Base-by-base conservation (phyloP, 2,888 invertebrate genomes). In the Disparrhopalites patrizii region DNA sequence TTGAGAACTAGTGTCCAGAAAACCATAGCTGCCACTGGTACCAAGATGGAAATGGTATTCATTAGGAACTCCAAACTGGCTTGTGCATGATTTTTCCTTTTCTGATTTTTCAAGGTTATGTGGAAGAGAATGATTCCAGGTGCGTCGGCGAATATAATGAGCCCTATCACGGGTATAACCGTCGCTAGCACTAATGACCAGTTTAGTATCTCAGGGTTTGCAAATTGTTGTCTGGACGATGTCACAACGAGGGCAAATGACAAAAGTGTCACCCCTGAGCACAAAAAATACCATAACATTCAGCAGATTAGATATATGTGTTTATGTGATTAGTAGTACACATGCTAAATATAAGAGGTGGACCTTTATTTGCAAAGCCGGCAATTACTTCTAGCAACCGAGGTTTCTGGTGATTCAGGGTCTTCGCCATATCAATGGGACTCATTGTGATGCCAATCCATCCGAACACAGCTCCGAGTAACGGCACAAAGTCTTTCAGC, bases 321-420 rank as follows among this genome's bases (percentile, higher is more conserved):
- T n/a, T n/a, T n/a, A n/a, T n/a, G n/a, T n/a, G n/a, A n/a, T n/a
- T n/a, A n/a, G n/a, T n/a, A n/a, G n/a, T 23, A 23, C 8, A 51
- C 27, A 4, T 23, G n/a, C 51, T 15, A 36, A 36, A 10, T 7
- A 36, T 36, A 36, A 36, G 15, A 36, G 8, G 15, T 7, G 7
- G 20, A 61, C 60, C 50, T 51, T 61, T 61, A 28, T 61, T 61
- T 13, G 50, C 60, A 10, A 61, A 15, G 2, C 50, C 50, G 3
- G 60, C 50, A 3, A 50, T 1, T 13, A 50, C 23, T 31, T 61
- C 50, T 1, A 27, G 31, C 28, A 18, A 50, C 23, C 23, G 27
- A 1, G 25, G 31, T 4, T 23, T 15, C 5, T 31, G 20, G 33
- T 61, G 47, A 18, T 50, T 61, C 2, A 61, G 25, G 4, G 50